phyloP scores from a whole-genome alignment of 2,113 vertebrate species.

The Deroptyus accipitrinus region DNA sequence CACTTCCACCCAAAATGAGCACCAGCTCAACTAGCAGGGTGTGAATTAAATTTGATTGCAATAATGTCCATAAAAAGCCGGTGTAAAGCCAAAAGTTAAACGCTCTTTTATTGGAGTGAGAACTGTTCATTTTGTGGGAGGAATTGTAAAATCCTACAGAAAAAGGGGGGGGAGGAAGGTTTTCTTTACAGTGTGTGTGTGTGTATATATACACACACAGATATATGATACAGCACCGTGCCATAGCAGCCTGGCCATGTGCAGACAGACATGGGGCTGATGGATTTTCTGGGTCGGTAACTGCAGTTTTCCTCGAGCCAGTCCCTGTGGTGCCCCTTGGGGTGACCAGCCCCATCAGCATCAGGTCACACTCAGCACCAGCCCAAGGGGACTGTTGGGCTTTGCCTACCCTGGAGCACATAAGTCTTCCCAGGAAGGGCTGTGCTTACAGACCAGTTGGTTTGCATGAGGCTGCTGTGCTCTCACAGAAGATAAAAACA shows the following conservation, averaged over 20 bases:
- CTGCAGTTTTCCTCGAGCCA: neutral
- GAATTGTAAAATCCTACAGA: neutral
- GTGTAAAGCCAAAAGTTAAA: neutral
- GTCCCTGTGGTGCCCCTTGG: neutral
- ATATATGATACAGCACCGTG: rapidly evolving
- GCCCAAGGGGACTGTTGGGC: rapidly evolving
- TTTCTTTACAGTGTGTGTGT: neutral
- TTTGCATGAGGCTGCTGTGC: neutral
- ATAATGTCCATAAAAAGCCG: neutral
- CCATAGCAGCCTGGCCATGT: rapidly evolving
- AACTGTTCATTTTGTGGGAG: neutral
- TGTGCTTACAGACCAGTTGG: rapidly evolving
- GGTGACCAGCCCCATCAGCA: neutral
- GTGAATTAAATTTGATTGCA: conserved; percentile 40
- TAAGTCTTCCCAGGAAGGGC: neutral
- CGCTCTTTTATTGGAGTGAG: neutral
- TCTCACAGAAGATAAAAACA: neutral
- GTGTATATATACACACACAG: too few species aligned
- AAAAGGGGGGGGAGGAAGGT: rapidly evolving
- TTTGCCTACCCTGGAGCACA: rapidly evolving
- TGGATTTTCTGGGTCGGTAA: neutral
- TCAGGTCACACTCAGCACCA: neutral
- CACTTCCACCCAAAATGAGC: neutral
- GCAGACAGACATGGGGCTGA: rapidly evolving
- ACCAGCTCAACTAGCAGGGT: conserved; percentile 21